Base-by-base conservation (phyloP, 2,113 vertebrate species). In the Hyla sarda region DNA sequence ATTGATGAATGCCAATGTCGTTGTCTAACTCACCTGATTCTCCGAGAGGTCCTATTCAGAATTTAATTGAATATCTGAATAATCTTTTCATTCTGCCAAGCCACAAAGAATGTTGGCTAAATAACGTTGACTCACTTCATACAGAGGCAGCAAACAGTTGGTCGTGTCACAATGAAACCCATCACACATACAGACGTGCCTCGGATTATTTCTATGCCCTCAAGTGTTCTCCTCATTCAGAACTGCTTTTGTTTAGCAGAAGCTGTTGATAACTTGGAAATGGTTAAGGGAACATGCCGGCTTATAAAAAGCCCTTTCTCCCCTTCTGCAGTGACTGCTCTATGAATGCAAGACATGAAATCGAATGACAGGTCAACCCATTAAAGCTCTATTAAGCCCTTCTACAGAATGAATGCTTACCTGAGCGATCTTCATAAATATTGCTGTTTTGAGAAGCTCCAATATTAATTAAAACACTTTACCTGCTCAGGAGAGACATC, bases 21-120 rank as follows among this genome's bases (percentile, higher is more conserved):
- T 80, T 88, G 92, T 92, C 91, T 90, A 95, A 94, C 94, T 90
- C 92, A 94, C 95, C 95, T 96, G 96, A 96, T 96, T 96, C 95
- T 94, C 94, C 93, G 94, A 94, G 92, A 92, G 94, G 93, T 95
- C 93, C 95, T 95, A 97, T 99, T 98, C 97, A 98, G 91, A 89
- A 93, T 95, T 96, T 98, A 98, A 99, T 98, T 99, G 97, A 98
- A 97, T 97, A 97, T 95, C 96, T 97, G 96, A 99, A 97, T 97
- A 97, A 97, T 98, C 96, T 95, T 97, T 99, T 98, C 96, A 98
- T 95, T 95, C 93, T 94, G 94, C 94, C 93, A 92, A 95, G 96
- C 96, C 96, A 97, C 94, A 94, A 97, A 97, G 97, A 97, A 97
- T 97, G 96, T 96, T 96, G 96, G 96, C 97, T 96, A 94, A 95